Evolutionary conservation across 2,113 vertebrate genomes (phyloP), one percentile per base, ranked within the genome.

Genomic region (Hemicordylus capensis): DNA sequence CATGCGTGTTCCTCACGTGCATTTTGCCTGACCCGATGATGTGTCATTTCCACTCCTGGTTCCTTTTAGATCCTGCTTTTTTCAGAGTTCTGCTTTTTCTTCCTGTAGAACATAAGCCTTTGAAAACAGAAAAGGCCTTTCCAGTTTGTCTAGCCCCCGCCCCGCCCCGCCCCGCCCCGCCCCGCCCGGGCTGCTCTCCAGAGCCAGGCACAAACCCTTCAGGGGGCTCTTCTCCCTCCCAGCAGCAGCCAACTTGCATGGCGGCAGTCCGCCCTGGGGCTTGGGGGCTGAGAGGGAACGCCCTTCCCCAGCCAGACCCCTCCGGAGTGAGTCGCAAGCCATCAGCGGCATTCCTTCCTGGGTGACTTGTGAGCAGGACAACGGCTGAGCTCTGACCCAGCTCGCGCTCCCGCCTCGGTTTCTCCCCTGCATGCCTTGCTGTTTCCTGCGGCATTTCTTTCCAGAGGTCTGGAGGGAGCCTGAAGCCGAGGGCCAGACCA

Each of bases 401-500:
- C 61, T 31, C 59, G 42, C 59, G 39, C 2, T 39, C 6, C 22
- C 22, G 51, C 4, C 64, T 24, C 28, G 19, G n/a, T 44, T 79
- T 63, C 59, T 11, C 19, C 69, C 9, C 4, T 4, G 28, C 10
- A 20, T 2, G 24, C 28, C 4, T 7, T 59, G 75, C 28, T 12
- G 34, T 28, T 14, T 14, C 48, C 2, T 76, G 44, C 44, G 46
- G 39, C 39, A 58, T 9, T 48, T 46, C 56, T 85, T 37, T 7
- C 46, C 28, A 4, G n/a, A n/a, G n/a, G 4, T 42, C 51, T 31
- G 39, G 22, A 58, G 46, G 46, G 39, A 44, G 48, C 2, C 15
- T n/a, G 70, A 0, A 0, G 0, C 17, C 2, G 58, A 19, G n/a
- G 12, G 17, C 51, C 51, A 12, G 51, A 12, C 51, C 12, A 14